Evolutionary conservation across 2,797 vertebrate species (phyloP).

Genomic region (Urophycis tenuis): DNA sequence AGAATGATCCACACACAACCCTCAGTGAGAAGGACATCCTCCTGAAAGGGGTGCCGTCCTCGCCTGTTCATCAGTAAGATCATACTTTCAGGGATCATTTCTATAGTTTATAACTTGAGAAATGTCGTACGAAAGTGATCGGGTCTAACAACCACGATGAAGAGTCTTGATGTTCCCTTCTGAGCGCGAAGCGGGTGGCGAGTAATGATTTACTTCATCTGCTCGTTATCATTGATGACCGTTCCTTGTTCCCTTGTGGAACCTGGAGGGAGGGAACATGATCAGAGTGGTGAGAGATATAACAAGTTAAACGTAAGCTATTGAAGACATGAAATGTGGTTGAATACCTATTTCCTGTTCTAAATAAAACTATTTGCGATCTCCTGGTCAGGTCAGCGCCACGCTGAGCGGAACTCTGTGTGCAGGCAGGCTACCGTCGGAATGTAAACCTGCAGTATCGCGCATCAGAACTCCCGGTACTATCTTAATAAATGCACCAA

Average conservation of each 20-base stretch:
- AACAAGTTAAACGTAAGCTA: too few species aligned
- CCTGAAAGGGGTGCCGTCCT: rapidly evolving
- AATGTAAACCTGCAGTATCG: too few species aligned
- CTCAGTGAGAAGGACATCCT: not conserved
- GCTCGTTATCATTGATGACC: conserved; percentile 48
- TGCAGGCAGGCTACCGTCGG: too few species aligned
- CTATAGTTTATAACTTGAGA: conserved; percentile 63
- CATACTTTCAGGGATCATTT: conserved; percentile 78
- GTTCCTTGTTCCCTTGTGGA: conserved; percentile 31
- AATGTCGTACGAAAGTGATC: conserved; percentile 59
- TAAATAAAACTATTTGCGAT: too few species aligned
- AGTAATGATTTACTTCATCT: rapidly evolving
- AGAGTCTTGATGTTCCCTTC: conserved; percentile 24
- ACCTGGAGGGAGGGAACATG: conserved; percentile 33
- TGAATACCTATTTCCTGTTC: too few species aligned
- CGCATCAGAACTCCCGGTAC: too few species aligned
- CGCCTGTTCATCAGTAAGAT: not conserved
- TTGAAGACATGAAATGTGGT: too few species aligned
- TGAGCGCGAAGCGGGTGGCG: conserved; percentile 33
- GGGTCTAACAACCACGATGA: conserved; percentile 62
- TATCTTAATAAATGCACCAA: too few species aligned
- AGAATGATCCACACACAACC: not conserved
- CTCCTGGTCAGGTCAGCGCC: too few species aligned
- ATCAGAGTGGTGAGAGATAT: conserved; percentile 50
- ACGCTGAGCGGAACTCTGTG: too few species aligned